Percentiles rank a stretch among this genome's conserved stretches.
Evolutionary conservation across 2,888 invertebrate genomes (phyloP).

Genomic region (Oithona nana): DNA sequence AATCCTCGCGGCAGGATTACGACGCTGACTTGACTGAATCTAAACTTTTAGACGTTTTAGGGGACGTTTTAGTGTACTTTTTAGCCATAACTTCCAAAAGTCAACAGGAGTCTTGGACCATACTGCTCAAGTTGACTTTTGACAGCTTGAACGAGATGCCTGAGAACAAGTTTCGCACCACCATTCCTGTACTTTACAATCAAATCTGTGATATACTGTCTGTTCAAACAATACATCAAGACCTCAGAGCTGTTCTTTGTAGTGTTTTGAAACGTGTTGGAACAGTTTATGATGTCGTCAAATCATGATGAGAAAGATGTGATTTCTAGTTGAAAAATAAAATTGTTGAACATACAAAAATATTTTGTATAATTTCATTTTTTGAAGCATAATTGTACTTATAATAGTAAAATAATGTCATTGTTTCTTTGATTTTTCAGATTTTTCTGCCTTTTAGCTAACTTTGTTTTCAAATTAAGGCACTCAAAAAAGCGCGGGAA

Average conservation of each 20-base stretch:
- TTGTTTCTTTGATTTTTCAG: too few relatives aligned
- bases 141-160: neutral
- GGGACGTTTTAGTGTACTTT: neutral
- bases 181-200: constrained; percentile 6
- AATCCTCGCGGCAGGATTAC: neutral
- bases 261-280: constrained; percentile 8
- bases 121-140: neutral
- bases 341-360: too few relatives aligned
- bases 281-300: neutral
- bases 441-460: too few relatives aligned
- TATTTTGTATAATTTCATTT: too few relatives aligned
- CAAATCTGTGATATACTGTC: constrained; percentile 14
- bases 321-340: too few relatives aligned
- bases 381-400: too few relatives aligned
- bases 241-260: neutral
- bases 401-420: too few relatives aligned
- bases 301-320: too few relatives aligned
- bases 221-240: neutral
- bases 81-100: constrained; percentile 8
- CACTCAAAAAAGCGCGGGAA: too few relatives aligned
- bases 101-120: constrained; percentile 9
- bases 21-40: neutral
- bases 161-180: constrained; percentile 2
- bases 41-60: neutral
- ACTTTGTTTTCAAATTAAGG: too few relatives aligned